These are phyloP conservation scores for Pyrrhia umbra DNA, from an alignment of 2,888 invertebrate species.

Conservation along the genomic window DNA sequence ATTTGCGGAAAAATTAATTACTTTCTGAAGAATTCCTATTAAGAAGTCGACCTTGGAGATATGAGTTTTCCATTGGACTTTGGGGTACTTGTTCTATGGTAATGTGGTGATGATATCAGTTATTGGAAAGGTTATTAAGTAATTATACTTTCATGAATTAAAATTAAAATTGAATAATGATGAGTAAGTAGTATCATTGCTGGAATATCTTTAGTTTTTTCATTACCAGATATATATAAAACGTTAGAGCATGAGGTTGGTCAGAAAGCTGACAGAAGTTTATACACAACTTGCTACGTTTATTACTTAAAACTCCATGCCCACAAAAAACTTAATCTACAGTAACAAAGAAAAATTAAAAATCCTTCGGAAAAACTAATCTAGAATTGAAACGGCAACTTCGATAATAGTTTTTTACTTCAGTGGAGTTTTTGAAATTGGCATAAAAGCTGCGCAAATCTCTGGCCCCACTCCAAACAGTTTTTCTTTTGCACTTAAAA, in stretches of 20 bases:
- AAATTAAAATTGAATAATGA: neutral
- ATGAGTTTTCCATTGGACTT: conserved; percentile 55
- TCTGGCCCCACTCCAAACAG: conserved; percentile 59
- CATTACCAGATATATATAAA: neutral
- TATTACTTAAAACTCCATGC: neutral
- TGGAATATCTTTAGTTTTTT: neutral
- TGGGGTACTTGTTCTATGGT: conserved; percentile 36
- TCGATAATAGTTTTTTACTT: conserved; percentile 53
- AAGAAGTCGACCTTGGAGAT: conserved; percentile 58
- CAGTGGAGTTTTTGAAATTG: conserved; percentile 57
- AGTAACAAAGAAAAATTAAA: conserved; percentile 27
- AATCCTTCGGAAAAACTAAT: conserved; percentile 31
- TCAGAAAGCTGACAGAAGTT: too few species aligned
- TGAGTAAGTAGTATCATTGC: neutral
- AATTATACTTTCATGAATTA: neutral
- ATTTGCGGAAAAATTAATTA: conserved; percentile 79
- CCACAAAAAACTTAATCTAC: conserved; percentile 12
- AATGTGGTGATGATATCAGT: conserved; percentile 30
- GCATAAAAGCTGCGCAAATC: conserved; percentile 57
- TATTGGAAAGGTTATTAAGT: conserved; percentile 12
- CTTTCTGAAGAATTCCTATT: conserved; percentile 76
- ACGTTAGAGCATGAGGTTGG: too few species aligned
- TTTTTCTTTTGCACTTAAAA: conserved; percentile 73
- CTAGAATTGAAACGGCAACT: conserved; percentile 44
- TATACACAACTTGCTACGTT: neutral